Evolutionary conservation across 1,140 invertebrate species (phyloP).

Genomic region (Drosophila lini): DNA sequence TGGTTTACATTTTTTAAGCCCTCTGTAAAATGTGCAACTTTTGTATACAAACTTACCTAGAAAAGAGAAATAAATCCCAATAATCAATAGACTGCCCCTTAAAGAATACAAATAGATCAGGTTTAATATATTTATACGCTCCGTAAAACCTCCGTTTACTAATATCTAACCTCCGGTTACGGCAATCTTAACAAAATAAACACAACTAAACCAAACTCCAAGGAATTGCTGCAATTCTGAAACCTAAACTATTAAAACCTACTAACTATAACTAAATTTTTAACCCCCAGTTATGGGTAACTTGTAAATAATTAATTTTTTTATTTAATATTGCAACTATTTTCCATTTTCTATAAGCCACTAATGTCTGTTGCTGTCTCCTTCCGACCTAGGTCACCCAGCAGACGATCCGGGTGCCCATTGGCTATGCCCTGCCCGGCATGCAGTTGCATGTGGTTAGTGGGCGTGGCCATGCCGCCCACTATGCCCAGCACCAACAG

Average conservation of each 20-base stretch:
- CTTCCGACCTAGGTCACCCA: conserved; percentile 68
- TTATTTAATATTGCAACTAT: not conserved
- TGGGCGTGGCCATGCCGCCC: conserved; percentile 80
- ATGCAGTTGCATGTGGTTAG: conserved; percentile 84
- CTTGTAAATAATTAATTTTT: no score
- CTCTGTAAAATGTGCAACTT: no score
- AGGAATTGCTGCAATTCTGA: not conserved
- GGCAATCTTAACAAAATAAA: not conserved
- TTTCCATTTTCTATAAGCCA: not conserved
- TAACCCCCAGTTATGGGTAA: not conserved
- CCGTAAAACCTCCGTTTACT: not conserved
- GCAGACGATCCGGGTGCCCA: conserved; percentile 84
- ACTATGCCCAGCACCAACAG: conserved; percentile 81
- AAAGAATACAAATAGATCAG: no score
- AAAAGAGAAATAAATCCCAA: no score
- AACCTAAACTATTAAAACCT: not conserved
- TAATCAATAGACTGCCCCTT: no score
- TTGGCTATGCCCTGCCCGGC: conserved; percentile 81
- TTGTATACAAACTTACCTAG: no score
- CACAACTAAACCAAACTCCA: not conserved
- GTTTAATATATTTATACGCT: no score
- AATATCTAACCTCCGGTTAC: not conserved
- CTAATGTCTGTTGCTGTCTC: not conserved
- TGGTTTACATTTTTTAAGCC: no score
- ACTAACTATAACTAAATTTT: not conserved